Evolutionary conservation across 2,113 vertebrate genomes (phyloP).

Genomic region (Cercocebus atys): DNA sequence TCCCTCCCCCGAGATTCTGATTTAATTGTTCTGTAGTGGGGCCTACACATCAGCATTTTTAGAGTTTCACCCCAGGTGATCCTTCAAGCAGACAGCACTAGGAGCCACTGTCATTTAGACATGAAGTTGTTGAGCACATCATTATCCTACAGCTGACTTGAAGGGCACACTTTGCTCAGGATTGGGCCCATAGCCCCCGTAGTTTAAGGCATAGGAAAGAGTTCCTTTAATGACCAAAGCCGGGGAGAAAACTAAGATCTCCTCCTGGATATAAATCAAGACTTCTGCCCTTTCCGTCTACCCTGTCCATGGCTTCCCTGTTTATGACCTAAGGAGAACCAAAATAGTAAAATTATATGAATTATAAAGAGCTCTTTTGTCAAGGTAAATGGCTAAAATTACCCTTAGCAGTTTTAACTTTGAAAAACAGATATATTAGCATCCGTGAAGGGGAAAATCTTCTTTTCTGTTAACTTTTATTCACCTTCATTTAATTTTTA

Average conservation of each 20-base stretch:
- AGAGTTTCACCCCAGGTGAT: not conserved
- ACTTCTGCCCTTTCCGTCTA: not conserved
- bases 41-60: not conserved
- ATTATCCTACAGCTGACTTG: not conserved
- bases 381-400: not conserved
- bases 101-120: not conserved
- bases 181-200: rapidly evolving
- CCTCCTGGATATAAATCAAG: not conserved
- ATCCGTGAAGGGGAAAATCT: constrained; percentile 66
- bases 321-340: not conserved
- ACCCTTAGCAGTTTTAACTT: not conserved
- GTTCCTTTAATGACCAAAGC: not conserved
- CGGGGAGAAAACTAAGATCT: not conserved
- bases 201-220: not conserved
- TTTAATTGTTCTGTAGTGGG: not conserved
- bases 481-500: constrained; percentile 91
- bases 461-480: constrained; percentile 74
- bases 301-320: not conserved
- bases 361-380: not conserved
- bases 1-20: not conserved
- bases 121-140: not conserved
- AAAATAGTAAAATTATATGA: not conserved
- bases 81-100: not conserved
- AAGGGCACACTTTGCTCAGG: not conserved
- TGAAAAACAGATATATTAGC: not conserved